phyloP scores from a whole-genome alignment of 2,797 vertebrate species.

The Meda fulgida region DNA sequence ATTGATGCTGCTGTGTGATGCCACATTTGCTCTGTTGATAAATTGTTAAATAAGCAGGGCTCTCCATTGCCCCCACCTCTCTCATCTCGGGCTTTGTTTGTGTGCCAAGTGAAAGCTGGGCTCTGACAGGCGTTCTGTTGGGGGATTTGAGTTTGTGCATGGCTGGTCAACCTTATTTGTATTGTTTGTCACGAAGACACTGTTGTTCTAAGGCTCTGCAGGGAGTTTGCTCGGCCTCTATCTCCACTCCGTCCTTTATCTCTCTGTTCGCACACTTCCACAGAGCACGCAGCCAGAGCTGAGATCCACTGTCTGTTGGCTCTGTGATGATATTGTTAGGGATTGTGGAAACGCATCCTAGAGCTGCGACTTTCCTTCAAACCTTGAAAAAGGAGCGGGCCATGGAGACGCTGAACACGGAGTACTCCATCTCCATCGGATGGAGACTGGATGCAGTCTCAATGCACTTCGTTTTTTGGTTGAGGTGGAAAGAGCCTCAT shows the following conservation, averaged over 20 bases:
- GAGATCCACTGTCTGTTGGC: constrained; percentile 42
- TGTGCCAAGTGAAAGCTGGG: constrained; percentile 34
- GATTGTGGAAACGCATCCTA: constrained; percentile 23
- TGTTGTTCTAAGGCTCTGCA: constrained; percentile 80
- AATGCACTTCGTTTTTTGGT: background rate
- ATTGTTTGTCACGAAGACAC: constrained; percentile 79
- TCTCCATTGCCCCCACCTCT: background rate
- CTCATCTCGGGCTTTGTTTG: constrained; percentile 36
- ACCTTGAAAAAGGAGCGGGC: background rate
- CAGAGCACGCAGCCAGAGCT: constrained; percentile 26
- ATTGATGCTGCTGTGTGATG: constrained; percentile 51
- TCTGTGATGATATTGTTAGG: constrained; percentile 38
- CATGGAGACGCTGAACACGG: background rate
- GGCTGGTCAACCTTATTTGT: constrained; percentile 72
- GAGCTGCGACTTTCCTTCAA: constrained; percentile 17
- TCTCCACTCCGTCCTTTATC: constrained; percentile 66
- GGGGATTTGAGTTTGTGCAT: constrained; percentile 66
- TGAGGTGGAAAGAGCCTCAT: constrained; percentile 2
- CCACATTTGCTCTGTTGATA: constrained; percentile 52
- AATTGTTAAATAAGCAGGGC: constrained; percentile 50
- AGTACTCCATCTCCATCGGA: background rate
- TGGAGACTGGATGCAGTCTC: background rate
- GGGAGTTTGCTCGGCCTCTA: constrained; percentile 70
- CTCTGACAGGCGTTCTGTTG: constrained; percentile 49
- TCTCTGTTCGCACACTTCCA: constrained; percentile 50